A percentile compares a stretch with the other conserved stretches of the same genome.
Conservation (phyloP, 2,888 invertebrate genomes). For the Leptogaster cylindrica region DNA sequence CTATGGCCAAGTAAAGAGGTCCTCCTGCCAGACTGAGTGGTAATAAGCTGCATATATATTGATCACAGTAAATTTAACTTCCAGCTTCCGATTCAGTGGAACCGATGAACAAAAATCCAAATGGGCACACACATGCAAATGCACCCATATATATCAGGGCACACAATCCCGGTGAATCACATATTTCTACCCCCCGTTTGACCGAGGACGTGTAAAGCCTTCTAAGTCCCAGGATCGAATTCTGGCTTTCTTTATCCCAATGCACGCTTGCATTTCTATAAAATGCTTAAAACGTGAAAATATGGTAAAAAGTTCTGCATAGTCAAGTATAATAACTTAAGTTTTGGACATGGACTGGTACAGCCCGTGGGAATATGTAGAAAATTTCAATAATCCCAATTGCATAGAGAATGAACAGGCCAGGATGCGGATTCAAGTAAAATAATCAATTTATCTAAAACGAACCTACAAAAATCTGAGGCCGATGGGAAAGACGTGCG, state of each 20-base stretch:
- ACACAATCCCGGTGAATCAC: not conserved
- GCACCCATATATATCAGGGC: not conserved
- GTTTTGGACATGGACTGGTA: not conserved
- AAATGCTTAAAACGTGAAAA: constrained; percentile 16
- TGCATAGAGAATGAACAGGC: constrained; percentile 15
- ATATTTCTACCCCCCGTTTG: constrained; percentile 3
- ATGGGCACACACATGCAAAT: constrained; percentile 1
- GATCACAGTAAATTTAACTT: constrained; percentile 10
- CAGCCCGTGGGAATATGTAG: constrained; percentile 1
- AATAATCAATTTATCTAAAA: constrained; percentile 26
- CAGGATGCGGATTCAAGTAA: not conserved
- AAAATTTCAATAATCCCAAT: constrained; percentile 19
- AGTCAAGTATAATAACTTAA: constrained; percentile 18
- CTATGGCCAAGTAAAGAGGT: too few relatives aligned
- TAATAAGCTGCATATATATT: too few relatives aligned
- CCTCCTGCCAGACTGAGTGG: too few relatives aligned
- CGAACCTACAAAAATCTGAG: constrained; percentile 22
- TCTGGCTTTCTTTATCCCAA: not conserved
- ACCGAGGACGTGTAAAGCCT: constrained; percentile 16
- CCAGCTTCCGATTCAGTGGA: not conserved
- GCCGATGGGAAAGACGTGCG: constrained; percentile 14
- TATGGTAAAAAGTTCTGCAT: constrained; percentile 20
- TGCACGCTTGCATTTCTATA: not conserved
- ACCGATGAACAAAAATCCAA: not conserved
- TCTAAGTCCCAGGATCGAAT: constrained; percentile 5